A percentile compares a stretch with the other conserved stretches of the same genome.
Evolutionary conservation across 2,113 vertebrate genomes (phyloP).

Genomic region (Trematomus loennbergii): DNA sequence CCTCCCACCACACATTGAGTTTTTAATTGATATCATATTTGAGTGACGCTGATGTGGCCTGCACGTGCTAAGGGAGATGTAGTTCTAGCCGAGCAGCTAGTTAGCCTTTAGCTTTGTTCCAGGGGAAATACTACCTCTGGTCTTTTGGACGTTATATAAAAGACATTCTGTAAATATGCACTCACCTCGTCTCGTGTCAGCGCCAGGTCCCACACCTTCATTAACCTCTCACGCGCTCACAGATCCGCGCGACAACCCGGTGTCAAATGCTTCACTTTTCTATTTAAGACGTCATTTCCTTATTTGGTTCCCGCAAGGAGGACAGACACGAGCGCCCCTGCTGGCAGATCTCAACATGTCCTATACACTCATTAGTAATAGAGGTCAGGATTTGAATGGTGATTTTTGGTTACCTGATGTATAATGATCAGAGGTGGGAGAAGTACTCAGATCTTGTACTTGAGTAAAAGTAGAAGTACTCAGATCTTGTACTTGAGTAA

Average conservation of each 20-base stretch:
- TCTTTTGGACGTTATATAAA: not conserved
- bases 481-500: too few species aligned
- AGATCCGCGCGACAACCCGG: not conserved
- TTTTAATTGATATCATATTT: not conserved
- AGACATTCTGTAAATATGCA: not conserved
- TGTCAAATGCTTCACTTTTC: slow-evolving; percentile 21
- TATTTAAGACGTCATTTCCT: slow-evolving; percentile 81
- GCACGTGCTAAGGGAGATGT: slow-evolving; percentile 15
- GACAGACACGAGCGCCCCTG: slow-evolving; percentile 32
- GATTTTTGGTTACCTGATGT: too few species aligned
- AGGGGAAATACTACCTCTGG: not conserved
- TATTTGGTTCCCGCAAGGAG: slow-evolving; percentile 59
- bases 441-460: too few species aligned
- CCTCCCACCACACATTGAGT: too few species aligned
- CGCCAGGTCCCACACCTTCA: not conserved
- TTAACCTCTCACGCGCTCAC: not conserved
- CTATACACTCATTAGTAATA: not conserved
- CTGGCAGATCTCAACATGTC: not conserved
- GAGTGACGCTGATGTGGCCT: not conserved
- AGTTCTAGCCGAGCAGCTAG: slow-evolving; percentile 9
- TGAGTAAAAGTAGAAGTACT: too few species aligned
- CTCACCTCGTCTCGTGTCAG: slow-evolving; percentile 24
- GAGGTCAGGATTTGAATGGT: too few species aligned
- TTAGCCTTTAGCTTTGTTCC: not conserved
- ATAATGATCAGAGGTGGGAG: too few species aligned